Evolutionary conservation across 2,797 vertebrate species (phyloP), one percentile per base, ranked within the genome.

Genomic region (Avahi laniger): DNA sequence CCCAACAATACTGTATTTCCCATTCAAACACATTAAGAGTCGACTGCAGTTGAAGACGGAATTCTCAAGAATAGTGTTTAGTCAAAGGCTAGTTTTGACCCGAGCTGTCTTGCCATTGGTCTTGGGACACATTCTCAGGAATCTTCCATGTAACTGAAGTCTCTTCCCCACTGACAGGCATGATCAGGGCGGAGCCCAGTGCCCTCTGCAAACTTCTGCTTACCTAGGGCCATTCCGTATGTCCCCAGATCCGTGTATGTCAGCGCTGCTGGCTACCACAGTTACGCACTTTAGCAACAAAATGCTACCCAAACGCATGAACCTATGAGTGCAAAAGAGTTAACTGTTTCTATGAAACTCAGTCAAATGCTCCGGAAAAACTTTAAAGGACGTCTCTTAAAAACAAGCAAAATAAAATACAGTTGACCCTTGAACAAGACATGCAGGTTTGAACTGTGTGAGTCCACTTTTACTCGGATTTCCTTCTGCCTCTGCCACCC

Each of bases 401-500:
- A 75, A 83, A 33, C 35, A 89, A 83, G 38, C 57, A 88, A 50
- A 87, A 50, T n/a, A 80, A 92, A 73, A 41, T 38, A 41, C n/a
- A 18, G 63, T n/a, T 65, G 63, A 65, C 63, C 33, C 63, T 65
- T n/a, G 63, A 65, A 65, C 63, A n/a, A 65, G 63, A 65, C 33
- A 9, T 4, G 33, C 63, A 35, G 63, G 63, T 65, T n/a, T 65
- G 63, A 20, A 65, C 63, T 4, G 33, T 18, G 33, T 8, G 17
- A 9, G 15, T 65, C 63, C 17, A 65, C 15, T n/a, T 63, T 33
- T 33, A 63, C 13, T n/a, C 1, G 3, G 33, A 65, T 33, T n/a
- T 65, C 20, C 33, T 65, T 15, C 33, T 20, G 33, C 63, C 63
- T 65, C 33, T 65, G 63, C 8, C 17, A 2, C 7, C 33, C 61